These are phyloP conservation scores for Craterocephalus amniculus DNA, from an alignment of 2,797 vertebrate genomes.

Conservation along the genomic window DNA sequence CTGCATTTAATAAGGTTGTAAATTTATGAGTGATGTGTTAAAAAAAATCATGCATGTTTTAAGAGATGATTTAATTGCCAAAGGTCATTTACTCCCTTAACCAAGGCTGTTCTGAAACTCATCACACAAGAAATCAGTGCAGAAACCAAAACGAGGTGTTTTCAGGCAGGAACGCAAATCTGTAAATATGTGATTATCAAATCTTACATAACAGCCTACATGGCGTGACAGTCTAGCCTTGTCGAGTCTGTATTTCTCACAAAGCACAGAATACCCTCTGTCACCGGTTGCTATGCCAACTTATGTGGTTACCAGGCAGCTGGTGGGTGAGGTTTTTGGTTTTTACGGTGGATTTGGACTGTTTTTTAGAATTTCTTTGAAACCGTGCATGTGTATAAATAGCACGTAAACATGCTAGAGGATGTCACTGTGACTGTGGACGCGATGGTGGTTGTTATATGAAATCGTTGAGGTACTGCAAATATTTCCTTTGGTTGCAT, in stretches of 20 bases:
- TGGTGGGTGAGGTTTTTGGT: conserved; percentile 38
- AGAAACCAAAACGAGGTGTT: not conserved
- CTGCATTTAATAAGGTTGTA: not conserved
- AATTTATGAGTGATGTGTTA: conserved; percentile 3
- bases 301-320: conserved; percentile 50
- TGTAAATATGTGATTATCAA: conserved; percentile 9
- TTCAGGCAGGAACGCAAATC: not conserved
- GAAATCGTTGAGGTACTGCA: not conserved
- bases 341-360: conserved; percentile 14
- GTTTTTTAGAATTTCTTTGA: conserved; percentile 17
- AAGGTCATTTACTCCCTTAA: not conserved
- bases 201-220: conserved; percentile 30
- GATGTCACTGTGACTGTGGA: not conserved
- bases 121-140: conserved; percentile 1
- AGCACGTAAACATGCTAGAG: not conserved
- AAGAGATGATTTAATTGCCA: conserved; percentile 3
- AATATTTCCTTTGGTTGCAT: not conserved
- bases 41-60: conserved; percentile 1
- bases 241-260: conserved; percentile 38
- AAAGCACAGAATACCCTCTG: conserved; percentile 38
- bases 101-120: not conserved
- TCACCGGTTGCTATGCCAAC: conserved; percentile 63
- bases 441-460: not conserved
- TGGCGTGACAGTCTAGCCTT: conserved; percentile 24
- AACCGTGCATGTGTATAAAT: not conserved